These are phyloP conservation scores for Chesias legatella DNA, from an alignment of 2,888 invertebrate genomes.

Conservation along the genomic window DNA sequence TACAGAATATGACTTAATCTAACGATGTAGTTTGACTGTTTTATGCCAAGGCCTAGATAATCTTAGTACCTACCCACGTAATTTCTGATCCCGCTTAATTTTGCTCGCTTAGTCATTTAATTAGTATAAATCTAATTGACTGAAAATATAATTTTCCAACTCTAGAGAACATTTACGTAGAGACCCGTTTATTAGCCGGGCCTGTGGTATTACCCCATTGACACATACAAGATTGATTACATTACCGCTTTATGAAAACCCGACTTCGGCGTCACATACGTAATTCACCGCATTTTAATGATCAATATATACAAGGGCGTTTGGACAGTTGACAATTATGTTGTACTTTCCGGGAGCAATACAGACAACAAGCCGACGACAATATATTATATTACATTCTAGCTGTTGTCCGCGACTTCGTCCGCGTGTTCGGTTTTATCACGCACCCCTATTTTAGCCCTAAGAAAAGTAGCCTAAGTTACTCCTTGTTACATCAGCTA, in stretches of 20 bases:
- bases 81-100: too few species aligned
- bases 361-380: too few species aligned
- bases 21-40: not conserved
- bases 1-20: not conserved
- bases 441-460: too few species aligned
- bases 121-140: not conserved
- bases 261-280: not conserved
- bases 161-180: too few species aligned
- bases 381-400: too few species aligned
- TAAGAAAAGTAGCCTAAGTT: too few species aligned
- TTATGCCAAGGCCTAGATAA: conserved; percentile 6
- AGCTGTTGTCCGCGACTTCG: too few species aligned
- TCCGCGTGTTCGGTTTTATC: too few species aligned
- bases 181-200: not conserved
- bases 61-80: not conserved
- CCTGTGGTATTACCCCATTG: not conserved
- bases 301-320: not conserved
- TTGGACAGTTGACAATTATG: not conserved
- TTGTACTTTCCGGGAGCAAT: not conserved
- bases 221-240: not conserved
- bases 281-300: not conserved
- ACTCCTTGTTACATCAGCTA: too few species aligned
- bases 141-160: too few species aligned
- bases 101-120: not conserved
- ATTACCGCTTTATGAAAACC: not conserved